Evolutionary conservation across 2,113 vertebrate genomes (phyloP), one percentile per base, ranked within the genome.

Genomic region (Callorhinus ursinus): DNA sequence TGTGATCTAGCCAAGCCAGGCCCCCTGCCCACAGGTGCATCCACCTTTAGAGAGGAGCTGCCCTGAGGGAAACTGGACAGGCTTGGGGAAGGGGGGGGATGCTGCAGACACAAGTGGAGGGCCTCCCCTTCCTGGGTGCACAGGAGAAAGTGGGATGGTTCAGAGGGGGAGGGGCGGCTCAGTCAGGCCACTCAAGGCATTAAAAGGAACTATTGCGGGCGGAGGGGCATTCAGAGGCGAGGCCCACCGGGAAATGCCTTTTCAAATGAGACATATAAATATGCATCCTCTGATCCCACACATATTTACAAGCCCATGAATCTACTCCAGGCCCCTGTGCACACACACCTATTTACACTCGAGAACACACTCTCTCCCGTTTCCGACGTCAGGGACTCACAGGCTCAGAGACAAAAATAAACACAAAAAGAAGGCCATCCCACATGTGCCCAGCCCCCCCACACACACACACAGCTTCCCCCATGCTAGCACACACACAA

Each of bases 371-470:
- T 5, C 79, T 39, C 39, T 7, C 67, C 49, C 10, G 7, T 71
- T 63, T 83, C 95, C 63, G 21, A 55, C 39, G 13, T 12, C 67
- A 5, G 3, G 2, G 46, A 2, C 39, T 77, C 69, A 65, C 76
- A 83, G 61, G 33, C 36, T 39, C 77, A 88, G 85, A 90, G 53
- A 26, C 76, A 65, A 95, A 96, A 81, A 57, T 51, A 93, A 92
- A 86, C 53, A 83, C 63, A n/a, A 8, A 90, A 86, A 26, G 55
- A 53, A 86, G 19, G n/a, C 55, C 22, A 18, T 69, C 42, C 53
- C 69, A 46, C n/a, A 7, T 11, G 28, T 46, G 67, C 65, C 36
- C 69, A 36, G 18, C 28, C 63, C 19, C 42, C 31, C 39, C 33
- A 39, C 46, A 21, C n/a, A 39, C 19, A 74, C 39, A 49, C 28